Evolutionary conservation across 2,888 invertebrate species (phyloP), one percentile per base, ranked within the genome.

Genomic region (Elegia similella): DNA sequence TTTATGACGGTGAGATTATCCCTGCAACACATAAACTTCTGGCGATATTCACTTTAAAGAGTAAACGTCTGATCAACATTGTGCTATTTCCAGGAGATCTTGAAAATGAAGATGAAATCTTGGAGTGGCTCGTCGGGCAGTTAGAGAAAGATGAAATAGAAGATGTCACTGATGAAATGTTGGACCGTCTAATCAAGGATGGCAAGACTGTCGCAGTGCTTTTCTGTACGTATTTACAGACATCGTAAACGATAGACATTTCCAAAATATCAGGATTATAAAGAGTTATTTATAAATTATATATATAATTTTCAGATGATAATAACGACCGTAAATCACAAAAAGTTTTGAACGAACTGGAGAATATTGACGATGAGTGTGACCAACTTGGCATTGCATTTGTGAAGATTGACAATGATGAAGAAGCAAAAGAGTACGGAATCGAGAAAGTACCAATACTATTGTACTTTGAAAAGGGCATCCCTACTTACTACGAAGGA

Each of bases 291-390:
- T n/a, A 38, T 38, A n/a, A 16, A 0, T 29, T 8, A 10, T 42
- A 13, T 54, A 44, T 54, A 6, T 29, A 47, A 23, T 12, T 47
- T 38, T 5, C 42, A 97, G 97, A 97, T 92, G 97, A 97, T 77
- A 96, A 97, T 82, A 97, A 97, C 80, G 97, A 97, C 78, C 94
- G 95, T 70, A 97, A 95, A 86, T 97, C 96, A 44, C 96, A 96
- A 80, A 95, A 94, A 78, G 96, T 96, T 61, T 92, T 98, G 61
- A 95, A 95, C 82, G 97, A 98, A 91, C 86, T 98, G 71, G 98
- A 98, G 88, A 98, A 97, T 81, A 98, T 98, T 77, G 98, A 98
- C 82, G 97, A 97, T 82, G 97, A 98, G 89, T 97, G 97, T 86
- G 97, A 98, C 82, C 93, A 95, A 72, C 92, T 97, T 70, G 97